These are phyloP conservation scores for Drosophila sp. DNA, from an alignment of 1,140 invertebrate species.

Conservation along the genomic window DNA sequence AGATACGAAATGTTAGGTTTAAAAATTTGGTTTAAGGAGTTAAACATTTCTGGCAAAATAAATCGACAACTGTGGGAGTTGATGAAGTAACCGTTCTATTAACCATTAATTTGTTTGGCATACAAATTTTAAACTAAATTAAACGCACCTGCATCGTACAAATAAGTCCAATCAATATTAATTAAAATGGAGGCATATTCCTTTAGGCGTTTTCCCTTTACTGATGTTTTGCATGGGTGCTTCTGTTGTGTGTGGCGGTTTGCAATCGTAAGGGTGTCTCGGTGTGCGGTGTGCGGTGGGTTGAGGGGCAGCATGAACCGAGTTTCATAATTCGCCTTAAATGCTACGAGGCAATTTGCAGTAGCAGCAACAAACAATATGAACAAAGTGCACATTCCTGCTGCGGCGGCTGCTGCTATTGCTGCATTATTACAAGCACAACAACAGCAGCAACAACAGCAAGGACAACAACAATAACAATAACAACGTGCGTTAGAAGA, in stretches of 20 bases:
- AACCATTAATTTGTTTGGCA: slow-evolving; percentile 32
- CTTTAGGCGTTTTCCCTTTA: slow-evolving; percentile 47
- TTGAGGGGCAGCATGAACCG: slow-evolving; percentile 20
- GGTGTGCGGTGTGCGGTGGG: neutral
- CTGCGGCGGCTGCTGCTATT: slow-evolving; percentile 40
- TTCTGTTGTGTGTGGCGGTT: slow-evolving; percentile 25
- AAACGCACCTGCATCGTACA: slow-evolving; percentile 42
- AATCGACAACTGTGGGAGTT: neutral
- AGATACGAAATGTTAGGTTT: neutral
- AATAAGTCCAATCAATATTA: slow-evolving; percentile 80
- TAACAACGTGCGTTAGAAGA: slow-evolving; percentile 59
- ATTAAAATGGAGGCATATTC: slow-evolving; percentile 77
- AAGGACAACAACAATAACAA: slow-evolving; percentile 38
- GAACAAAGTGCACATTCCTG: slow-evolving; percentile 75
- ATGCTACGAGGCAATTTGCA: slow-evolving; percentile 79
- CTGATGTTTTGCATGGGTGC: slow-evolving; percentile 46
- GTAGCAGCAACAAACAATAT: slow-evolving; percentile 53
- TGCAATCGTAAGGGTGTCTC: neutral
- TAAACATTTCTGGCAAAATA: neutral
- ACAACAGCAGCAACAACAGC: slow-evolving; percentile 46
- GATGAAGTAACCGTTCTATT: neutral
- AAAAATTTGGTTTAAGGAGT: neutral
- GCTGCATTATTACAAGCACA: slow-evolving; percentile 41
- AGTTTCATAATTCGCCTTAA: slow-evolving; percentile 81
- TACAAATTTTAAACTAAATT: slow-evolving; percentile 49